A percentile compares a stretch with the other conserved stretches of the same genome.
phyloP scores from a whole-genome alignment of 2,888 invertebrate species.

The Drymonia ruficornis region DNA sequence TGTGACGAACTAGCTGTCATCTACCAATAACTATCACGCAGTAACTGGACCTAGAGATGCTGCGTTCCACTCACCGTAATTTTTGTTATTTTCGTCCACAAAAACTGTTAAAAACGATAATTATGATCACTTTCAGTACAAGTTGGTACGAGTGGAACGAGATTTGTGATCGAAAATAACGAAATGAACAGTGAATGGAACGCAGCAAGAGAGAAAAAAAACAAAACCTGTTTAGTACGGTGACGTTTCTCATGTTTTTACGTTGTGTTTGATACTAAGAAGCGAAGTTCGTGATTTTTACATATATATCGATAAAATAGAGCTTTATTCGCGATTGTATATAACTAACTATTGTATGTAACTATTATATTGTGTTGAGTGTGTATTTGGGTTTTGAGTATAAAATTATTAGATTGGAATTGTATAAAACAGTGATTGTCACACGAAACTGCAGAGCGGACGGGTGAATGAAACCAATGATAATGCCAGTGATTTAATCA shows the following conservation, averaged over 20 bases:
- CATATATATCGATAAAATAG: slow-evolving; percentile 30
- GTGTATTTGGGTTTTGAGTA: too few relatives aligned
- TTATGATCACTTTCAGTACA: too few relatives aligned
- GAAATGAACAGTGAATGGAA: too few relatives aligned
- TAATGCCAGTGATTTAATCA: slow-evolving; percentile 50
- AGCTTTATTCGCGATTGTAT: neutral
- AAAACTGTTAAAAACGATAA: too few relatives aligned
- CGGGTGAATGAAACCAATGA: slow-evolving; percentile 51
- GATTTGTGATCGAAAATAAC: too few relatives aligned
- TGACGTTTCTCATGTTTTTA: slow-evolving; percentile 78
- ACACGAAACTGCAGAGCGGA: slow-evolving; percentile 23
- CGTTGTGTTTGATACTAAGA: slow-evolving; percentile 57
- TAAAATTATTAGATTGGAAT: neutral
- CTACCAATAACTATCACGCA: slow-evolving; percentile 63
- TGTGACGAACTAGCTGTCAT: slow-evolving; percentile 39
- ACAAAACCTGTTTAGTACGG: slow-evolving; percentile 73
- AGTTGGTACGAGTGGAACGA: too few relatives aligned
- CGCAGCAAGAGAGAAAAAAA: slow-evolving; percentile 66
- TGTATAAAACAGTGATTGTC: slow-evolving; percentile 10
- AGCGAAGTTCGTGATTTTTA: slow-evolving; percentile 27
- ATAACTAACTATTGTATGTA: neutral
- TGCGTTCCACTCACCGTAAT: too few relatives aligned
- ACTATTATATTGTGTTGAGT: neutral
- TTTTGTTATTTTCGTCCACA: too few relatives aligned
- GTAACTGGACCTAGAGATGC: slow-evolving; percentile 42